Evolutionary conservation across 2,888 invertebrate genomes (phyloP).

Genomic region (Polymixis lichenea): DNA sequence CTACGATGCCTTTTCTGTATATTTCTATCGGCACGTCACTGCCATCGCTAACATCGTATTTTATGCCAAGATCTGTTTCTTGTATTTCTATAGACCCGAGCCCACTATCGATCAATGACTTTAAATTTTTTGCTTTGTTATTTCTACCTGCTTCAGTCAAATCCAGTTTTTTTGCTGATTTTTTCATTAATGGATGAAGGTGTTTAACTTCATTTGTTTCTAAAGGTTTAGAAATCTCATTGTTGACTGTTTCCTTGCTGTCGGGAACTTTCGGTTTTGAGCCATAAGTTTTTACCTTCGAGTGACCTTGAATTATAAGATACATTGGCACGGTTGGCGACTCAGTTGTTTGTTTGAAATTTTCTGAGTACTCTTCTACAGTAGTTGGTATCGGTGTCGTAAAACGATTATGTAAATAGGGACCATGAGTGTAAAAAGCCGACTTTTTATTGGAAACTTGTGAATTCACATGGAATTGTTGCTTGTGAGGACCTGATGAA

Average conservation of each 20-base stretch:
- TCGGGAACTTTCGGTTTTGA: constrained; percentile 88
- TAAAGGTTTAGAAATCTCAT: constrained; percentile 89
- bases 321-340: constrained; percentile 92
- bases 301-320: constrained; percentile 95
- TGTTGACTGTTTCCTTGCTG: constrained; percentile 79
- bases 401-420: constrained; percentile 86
- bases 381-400: constrained; percentile 88
- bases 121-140: constrained; percentile 82
- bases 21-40: constrained; percentile 89
- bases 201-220: constrained; percentile 91
- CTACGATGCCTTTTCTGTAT: constrained; percentile 91
- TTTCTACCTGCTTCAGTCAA: constrained; percentile 74
- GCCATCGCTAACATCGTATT: constrained; percentile 90
- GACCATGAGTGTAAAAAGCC: constrained; percentile 79
- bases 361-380: constrained; percentile 74
- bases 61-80: constrained; percentile 90
- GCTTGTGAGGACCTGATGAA: constrained; percentile 69
- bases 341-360: constrained; percentile 77
- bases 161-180: constrained; percentile 77
- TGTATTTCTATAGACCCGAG: constrained; percentile 90
- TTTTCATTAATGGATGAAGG: constrained; percentile 87
- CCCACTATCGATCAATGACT: constrained; percentile 82
- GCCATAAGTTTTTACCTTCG: constrained; percentile 96
- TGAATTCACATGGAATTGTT: constrained; percentile 75
- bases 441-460: constrained; percentile 74